Conservation (phyloP, 2,888 invertebrate species). For the Sinopyrophorus schimmeli region DNA sequence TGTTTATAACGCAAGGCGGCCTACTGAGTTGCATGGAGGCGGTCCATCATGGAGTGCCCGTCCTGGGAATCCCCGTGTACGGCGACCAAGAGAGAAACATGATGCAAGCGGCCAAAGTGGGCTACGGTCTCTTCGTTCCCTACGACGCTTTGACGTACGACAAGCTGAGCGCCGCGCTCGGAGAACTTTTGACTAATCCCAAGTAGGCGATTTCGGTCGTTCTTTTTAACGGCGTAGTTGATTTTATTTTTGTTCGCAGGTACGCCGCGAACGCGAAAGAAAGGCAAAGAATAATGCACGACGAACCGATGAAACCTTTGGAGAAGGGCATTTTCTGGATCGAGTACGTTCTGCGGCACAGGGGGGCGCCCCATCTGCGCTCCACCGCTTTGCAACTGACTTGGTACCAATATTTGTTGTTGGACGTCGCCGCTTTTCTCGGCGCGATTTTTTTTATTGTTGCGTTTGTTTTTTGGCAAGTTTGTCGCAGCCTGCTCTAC, state of each 20-base stretch:
- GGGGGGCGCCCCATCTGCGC: constrained; percentile 49
- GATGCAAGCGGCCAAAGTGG: background rate
- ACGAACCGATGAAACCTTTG: background rate
- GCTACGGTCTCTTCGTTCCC: background rate
- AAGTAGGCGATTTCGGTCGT: background rate
- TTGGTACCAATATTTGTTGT: constrained; percentile 16
- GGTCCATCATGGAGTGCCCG: background rate
- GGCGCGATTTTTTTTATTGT: no score
- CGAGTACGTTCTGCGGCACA: constrained; percentile 47
- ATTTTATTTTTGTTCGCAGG: background rate
- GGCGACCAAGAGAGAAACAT: background rate
- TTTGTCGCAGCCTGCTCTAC: no score
- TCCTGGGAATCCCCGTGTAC: background rate
- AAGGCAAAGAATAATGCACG: background rate
- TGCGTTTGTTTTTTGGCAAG: no score
- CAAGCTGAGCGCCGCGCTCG: background rate
- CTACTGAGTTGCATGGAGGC: background rate
- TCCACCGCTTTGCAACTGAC: constrained; percentile 49
- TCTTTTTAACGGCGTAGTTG: background rate
- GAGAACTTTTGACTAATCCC: background rate
- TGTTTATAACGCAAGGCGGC: constrained; percentile 2
- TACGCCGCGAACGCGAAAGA: background rate
- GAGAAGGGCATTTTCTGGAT: constrained; percentile 45
- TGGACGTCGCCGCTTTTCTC: no score
- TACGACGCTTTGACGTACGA: background rate